Evolutionary conservation across 2,888 invertebrate genomes (phyloP).

Genomic region (Brenthis hecate): DNA sequence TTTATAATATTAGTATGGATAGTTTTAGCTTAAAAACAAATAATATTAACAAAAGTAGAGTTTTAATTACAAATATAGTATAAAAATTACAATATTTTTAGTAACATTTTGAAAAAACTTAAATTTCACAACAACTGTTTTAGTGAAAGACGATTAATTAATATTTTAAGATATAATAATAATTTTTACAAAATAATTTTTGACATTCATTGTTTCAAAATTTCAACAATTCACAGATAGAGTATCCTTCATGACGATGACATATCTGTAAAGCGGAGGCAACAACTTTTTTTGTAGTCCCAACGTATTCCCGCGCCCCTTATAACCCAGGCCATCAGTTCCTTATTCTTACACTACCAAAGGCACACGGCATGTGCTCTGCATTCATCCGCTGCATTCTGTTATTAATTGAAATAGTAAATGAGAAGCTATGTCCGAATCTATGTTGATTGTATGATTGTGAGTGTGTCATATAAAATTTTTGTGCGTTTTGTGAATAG

Average conservation of each 20-base stretch:
- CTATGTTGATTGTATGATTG: constrained; percentile 3
- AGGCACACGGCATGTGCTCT: constrained; percentile 65
- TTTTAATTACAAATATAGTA: too few relatives aligned
- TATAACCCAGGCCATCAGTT: constrained; percentile 65
- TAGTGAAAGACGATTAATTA: too few relatives aligned
- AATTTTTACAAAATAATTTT: too few relatives aligned
- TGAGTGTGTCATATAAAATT: not conserved
- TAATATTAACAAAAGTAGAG: too few relatives aligned
- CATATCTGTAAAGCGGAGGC: constrained; percentile 62
- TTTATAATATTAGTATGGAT: too few relatives aligned
- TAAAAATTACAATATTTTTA: too few relatives aligned
- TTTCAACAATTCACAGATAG: constrained; percentile 44
- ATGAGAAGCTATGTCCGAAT: constrained; percentile 4
- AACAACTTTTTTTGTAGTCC: constrained; percentile 74
- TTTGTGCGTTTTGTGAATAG: constrained; percentile 19
- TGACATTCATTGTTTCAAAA: too few relatives aligned
- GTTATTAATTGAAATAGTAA: constrained; percentile 13
- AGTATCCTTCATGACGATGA: constrained; percentile 57
- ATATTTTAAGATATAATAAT: too few relatives aligned
- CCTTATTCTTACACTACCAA: constrained; percentile 69
- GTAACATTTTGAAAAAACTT: too few relatives aligned
- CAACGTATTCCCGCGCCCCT: constrained; percentile 75
- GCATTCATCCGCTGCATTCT: constrained; percentile 34
- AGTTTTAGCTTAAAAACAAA: too few relatives aligned
- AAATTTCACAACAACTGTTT: too few relatives aligned